Conservation (phyloP, 2,797 vertebrate genomes). For the Okamejei kenojei region DNA sequence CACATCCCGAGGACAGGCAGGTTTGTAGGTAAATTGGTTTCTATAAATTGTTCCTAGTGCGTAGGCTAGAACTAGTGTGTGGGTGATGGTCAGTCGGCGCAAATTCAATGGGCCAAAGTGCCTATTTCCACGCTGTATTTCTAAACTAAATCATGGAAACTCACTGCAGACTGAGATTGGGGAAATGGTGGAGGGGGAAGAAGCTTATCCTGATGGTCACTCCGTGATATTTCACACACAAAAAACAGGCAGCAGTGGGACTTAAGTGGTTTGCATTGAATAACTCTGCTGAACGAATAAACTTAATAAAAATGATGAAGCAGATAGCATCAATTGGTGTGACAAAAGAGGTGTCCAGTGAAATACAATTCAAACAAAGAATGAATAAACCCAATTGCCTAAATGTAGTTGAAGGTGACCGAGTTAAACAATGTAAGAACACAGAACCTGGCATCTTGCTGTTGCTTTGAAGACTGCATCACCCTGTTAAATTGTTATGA, state of each 20-base stretch:
- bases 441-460: neutral
- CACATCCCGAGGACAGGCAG: no score
- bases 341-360: neutral
- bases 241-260: neutral
- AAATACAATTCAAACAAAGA: neutral
- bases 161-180: neutral
- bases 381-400: neutral
- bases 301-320: neutral
- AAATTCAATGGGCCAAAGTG: no score
- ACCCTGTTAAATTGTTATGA: neutral
- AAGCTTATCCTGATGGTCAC: neutral
- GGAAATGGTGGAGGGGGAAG: neutral
- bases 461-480: neutral
- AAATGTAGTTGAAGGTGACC: neutral
- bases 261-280: neutral
- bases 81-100: no score
- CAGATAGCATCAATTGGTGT: neutral
- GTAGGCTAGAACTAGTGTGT: no score
- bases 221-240: neutral
- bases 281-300: neutral
- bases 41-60: no score
- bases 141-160: neutral
- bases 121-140: no score
- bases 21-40: no score
- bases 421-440: neutral